These are phyloP conservation scores for Bos indicus DNA, from an alignment of 2,113 vertebrate species.

Conservation along the genomic window DNA sequence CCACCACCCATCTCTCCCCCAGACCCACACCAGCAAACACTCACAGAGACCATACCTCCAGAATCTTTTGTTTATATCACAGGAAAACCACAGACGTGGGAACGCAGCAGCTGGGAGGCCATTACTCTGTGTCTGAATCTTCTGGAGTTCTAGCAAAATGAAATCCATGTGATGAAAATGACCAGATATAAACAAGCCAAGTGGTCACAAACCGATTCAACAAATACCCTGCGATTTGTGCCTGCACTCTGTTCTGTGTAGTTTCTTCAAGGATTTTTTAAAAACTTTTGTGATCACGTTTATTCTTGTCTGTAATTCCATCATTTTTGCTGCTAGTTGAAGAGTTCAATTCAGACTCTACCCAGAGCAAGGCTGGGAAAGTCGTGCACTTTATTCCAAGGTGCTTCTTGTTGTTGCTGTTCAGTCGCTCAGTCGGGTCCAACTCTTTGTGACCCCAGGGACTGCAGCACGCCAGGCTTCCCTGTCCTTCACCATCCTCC, in stretches of 20 bases:
- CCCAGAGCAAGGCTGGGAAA: not conserved
- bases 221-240: slow-evolving; percentile 67
- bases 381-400: not conserved
- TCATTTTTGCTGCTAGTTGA: slow-evolving; percentile 10
- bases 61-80: slow-evolving; percentile 76
- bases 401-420: not conserved
- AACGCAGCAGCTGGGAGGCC: slow-evolving; percentile 74
- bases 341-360: not conserved
- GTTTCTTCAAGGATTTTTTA: slow-evolving; percentile 59
- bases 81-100: slow-evolving; percentile 78
- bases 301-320: slow-evolving; percentile 11
- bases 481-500: not conserved
- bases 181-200: slow-evolving; percentile 77
- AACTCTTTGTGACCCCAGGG: not conserved
- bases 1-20: not conserved
- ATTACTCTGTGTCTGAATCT: slow-evolving; percentile 77
- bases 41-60: slow-evolving; percentile 59
- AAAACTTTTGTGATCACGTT: slow-evolving; percentile 3
- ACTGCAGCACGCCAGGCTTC: not conserved
- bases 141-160: slow-evolving; percentile 76
- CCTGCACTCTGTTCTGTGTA: slow-evolving; percentile 41
- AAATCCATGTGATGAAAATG: slow-evolving; percentile 78
- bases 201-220: slow-evolving; percentile 72
- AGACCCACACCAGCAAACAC: slow-evolving; percentile 35
- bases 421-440: not conserved